phyloP scores from a whole-genome alignment of 2,888 invertebrate species.

The Metallyticus violacea region DNA sequence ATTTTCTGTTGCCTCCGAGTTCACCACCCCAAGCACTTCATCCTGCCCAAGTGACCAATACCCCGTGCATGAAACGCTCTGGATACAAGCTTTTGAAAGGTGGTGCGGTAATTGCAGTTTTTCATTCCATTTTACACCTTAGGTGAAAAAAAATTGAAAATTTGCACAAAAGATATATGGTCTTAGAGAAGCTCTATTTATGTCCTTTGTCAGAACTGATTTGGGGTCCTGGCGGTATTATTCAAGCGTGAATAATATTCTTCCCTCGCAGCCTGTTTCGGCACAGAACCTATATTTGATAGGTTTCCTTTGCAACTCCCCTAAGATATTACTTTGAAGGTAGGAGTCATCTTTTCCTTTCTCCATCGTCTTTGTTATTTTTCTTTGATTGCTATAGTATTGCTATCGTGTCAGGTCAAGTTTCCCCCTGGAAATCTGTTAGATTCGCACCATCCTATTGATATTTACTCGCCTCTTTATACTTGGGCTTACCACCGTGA shows the following conservation, averaged over 20 bases:
- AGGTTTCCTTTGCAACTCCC: neutral
- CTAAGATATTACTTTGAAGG: neutral
- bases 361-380: neutral
- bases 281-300: neutral
- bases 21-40: too few relatives aligned
- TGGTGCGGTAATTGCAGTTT: too few relatives aligned
- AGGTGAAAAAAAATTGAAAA: too few relatives aligned
- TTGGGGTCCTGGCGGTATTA: neutral
- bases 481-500: too few relatives aligned
- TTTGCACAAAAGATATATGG: too few relatives aligned
- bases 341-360: neutral
- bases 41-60: too few relatives aligned
- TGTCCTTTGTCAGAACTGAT: neutral
- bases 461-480: neutral
- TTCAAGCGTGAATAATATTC: neutral
- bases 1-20: too few relatives aligned
- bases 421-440: too few relatives aligned
- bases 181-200: neutral
- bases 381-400: neutral
- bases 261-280: neutral
- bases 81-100: too few relatives aligned
- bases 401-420: neutral
- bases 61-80: too few relatives aligned
- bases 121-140: too few relatives aligned
- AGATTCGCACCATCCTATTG: neutral